A percentile compares a stretch with the other conserved stretches of the same genome.
phyloP scores from a whole-genome alignment of 2,888 invertebrate species.

The Myopa tessellatipennis region DNA sequence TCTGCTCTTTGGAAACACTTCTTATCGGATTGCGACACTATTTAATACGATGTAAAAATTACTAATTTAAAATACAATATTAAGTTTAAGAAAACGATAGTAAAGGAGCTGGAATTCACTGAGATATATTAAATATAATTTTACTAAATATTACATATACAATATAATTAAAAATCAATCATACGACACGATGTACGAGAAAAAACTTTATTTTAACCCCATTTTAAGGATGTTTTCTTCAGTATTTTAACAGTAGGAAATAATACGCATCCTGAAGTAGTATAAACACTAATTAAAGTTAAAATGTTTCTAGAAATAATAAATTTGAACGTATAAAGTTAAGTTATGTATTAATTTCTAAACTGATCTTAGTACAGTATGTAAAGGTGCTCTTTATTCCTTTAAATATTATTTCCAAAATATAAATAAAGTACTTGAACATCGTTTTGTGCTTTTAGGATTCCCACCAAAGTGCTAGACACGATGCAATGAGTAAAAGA shows the following conservation, averaged over 20 bases:
- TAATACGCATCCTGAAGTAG: too few relatives aligned
- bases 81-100: not conserved
- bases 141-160: not conserved
- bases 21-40: not conserved
- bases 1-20: too few relatives aligned
- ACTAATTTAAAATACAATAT: not conserved
- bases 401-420: too few relatives aligned
- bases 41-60: not conserved
- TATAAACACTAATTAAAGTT: not conserved
- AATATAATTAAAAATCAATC: constrained; percentile 8
- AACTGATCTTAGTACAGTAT: not conserved
- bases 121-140: too few relatives aligned
- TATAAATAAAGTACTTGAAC: too few relatives aligned
- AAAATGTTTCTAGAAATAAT: not conserved
- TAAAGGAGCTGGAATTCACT: not conserved
- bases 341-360: too few relatives aligned
- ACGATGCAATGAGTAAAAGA: not conserved
- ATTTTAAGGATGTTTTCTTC: not conserved
- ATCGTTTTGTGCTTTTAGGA: not conserved
- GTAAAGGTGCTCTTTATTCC: too few relatives aligned
- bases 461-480: not conserved
- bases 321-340: not conserved
- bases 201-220: not conserved
- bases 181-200: not conserved
- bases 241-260: too few relatives aligned